Base-by-base conservation (phyloP, 2,113 vertebrate genomes). In the Dinomys branickii region DNA sequence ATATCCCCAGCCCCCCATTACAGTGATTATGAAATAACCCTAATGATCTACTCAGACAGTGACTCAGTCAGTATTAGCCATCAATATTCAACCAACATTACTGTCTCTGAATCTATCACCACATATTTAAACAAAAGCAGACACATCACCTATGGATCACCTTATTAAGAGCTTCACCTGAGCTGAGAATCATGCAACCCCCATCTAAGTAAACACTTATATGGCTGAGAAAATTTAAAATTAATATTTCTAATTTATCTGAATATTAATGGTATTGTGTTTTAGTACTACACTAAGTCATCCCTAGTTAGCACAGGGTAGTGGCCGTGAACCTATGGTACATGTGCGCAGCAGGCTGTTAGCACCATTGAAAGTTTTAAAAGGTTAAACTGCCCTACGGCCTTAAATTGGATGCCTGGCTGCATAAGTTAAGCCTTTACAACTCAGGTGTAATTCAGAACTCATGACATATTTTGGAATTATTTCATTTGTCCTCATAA, bases 31-130 rank as follows among this genome's bases (percentile, higher is more conserved):
- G 81, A 96, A 85, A 94, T 59, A 77, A 52, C 16, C 22, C 50
- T 94, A 47, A 84, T 22, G 44, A 91, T 93, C 80, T 92, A 65
- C 47, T 90, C 20, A 85, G 83, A 97, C 95, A n/a, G 84, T 83
- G 14, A 67, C 58, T 81, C 63, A 83, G 33, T 85, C 56, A 63
- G 8, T 50, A 78, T 50, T 50, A 78, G 44, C 26, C 30, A 78
- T 47, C 28, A 33, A 33, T 50, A 78, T 16, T 33, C 44, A 78
- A 30, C 14, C 26, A 59, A 92, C 26, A 94, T 83, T 61, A 75
- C 28, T 54, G 96, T 88, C 44, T 88, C 24, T 94, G 54, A 93
- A 75, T 50, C 77, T 56, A 93, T 67, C 28, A 95, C 47, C 33
- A 38, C 17, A 96, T 16, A 73, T 73, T 94, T 85, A 94, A 90